Conservation (phyloP, 2,797 vertebrate species). For the Cygnus olor region DNA sequence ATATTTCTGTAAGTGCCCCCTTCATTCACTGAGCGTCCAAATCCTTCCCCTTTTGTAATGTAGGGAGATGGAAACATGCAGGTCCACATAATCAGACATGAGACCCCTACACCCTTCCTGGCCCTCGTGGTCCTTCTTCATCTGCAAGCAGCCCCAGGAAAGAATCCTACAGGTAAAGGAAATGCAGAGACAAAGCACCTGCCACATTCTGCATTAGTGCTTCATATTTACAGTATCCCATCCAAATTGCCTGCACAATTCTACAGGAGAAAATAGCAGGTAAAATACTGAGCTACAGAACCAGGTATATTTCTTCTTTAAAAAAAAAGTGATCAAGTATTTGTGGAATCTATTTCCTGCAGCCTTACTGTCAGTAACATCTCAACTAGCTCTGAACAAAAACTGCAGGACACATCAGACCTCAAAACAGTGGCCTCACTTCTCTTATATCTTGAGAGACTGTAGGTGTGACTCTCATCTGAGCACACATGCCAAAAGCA, state of each 20-base stretch:
- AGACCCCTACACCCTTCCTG: background rate
- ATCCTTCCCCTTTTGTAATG: background rate
- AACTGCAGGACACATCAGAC: background rate
- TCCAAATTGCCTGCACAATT: background rate
- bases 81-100: fast-evolving
- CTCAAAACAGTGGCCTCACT: fast-evolving
- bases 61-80: background rate
- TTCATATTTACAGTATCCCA: background rate
- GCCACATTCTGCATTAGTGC: background rate
- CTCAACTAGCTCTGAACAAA: background rate
- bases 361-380: background rate
- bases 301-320: background rate
- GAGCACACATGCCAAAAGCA: background rate
- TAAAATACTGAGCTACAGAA: background rate
- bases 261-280: background rate
- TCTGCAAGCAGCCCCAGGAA: background rate
- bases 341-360: background rate
- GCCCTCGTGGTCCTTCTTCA: background rate
- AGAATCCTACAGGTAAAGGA: background rate
- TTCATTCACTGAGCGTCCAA: background rate
- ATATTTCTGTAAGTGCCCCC: background rate
- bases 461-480: background rate
- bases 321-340: background rate
- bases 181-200: background rate
- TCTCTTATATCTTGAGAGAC: background rate